Evolutionary conservation across 2,113 vertebrate genomes (phyloP), one percentile per base, ranked within the genome.

Genomic region (Paradoxurus hermaphroditus): DNA sequence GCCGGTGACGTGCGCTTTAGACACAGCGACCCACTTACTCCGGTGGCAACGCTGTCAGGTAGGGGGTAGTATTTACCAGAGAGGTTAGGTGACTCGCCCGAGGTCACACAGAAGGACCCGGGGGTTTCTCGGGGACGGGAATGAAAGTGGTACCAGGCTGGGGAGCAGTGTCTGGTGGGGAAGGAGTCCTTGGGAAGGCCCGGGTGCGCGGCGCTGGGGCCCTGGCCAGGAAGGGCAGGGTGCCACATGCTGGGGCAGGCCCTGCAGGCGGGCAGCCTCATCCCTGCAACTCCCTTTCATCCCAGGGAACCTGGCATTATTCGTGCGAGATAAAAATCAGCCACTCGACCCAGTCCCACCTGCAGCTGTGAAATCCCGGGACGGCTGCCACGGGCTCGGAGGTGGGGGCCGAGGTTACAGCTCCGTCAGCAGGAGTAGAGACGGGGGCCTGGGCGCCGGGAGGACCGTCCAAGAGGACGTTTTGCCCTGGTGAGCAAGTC

Each of bases 241-340:
- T 4, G 21, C 73, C 25, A 8, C 93, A 0, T 49, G 95, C 89
- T 0, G 0, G 59, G 87, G 19, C 94, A 77, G 6, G 59, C 0
- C 27, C 53, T 89, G 46, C 46, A 7, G 2, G 62, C 19, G 16
- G 5, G 75, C 77, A 88, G 89, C 29, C 53, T 86, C 67, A 9
- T n/a, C 85, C 62, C 29, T 31, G 25, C 4, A 2, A 7, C 53
- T 91, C 56, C 96, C 96, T 97, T 97, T 96, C 94, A 97, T 97
- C 95, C 96, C 62, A 31, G 86, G 91, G 90, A 96, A 29, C 82
- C 86, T 53, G 81, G 91, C 78, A 34, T 86, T 25, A 62, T 75
- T 88, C 93, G 65, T 13, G 2, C 0, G 4, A 94, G 97, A 97
- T 97, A 97, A 94, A 73, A 81, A 97, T 97, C 97, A 97, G 82